These are phyloP conservation scores for Liodrosophila aerea DNA, from an alignment of 2,888 invertebrate genomes.

Conservation along the genomic window DNA sequence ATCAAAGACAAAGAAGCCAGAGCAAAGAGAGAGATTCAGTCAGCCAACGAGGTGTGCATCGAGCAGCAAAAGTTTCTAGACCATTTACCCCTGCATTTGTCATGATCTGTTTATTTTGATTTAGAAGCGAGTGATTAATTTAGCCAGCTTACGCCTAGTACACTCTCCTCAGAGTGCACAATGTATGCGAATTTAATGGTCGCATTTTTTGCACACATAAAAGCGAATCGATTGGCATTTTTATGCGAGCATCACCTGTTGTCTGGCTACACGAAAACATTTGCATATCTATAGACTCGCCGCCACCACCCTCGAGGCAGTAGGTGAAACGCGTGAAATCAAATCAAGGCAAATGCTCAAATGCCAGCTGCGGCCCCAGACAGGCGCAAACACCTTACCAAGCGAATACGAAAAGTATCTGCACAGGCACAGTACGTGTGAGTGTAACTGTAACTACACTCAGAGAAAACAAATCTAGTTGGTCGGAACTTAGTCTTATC, in stretches of 20 bases:
- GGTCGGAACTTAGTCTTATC: too few relatives aligned
- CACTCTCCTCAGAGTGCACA: slow-evolving; percentile 3
- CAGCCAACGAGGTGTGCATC: slow-evolving; percentile 48
- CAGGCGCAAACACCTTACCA: slow-evolving; percentile 50
- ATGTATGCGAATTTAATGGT: slow-evolving; percentile 44
- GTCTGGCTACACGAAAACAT: slow-evolving; percentile 39
- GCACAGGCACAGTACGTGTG: slow-evolving; percentile 6
- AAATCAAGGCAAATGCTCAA: slow-evolving; percentile 69
- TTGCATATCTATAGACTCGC: slow-evolving; percentile 62
- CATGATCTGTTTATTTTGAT: slow-evolving; percentile 77
- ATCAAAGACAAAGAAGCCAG: slow-evolving; percentile 24
- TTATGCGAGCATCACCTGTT: slow-evolving; percentile 70
- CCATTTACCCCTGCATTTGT: slow-evolving; percentile 70
- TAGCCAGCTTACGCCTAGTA: slow-evolving; percentile 31
- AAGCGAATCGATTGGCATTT: slow-evolving; percentile 56
- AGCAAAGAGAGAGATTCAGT: slow-evolving; percentile 4
- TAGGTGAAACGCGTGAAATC: slow-evolving; percentile 64
- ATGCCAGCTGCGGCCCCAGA: slow-evolving; percentile 55
- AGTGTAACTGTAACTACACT: slow-evolving; percentile 15
- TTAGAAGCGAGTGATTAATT: slow-evolving; percentile 62
- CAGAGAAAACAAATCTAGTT: too few relatives aligned
- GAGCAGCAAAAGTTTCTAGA: slow-evolving; percentile 32
- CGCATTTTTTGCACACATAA: neutral
- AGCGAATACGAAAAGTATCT: slow-evolving; percentile 19
- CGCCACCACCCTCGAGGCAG: slow-evolving; percentile 17